Percentiles rank a stretch among this genome's conserved stretches.
phyloP scores from a whole-genome alignment of 2,113 vertebrate genomes.

The Parus major region DNA sequence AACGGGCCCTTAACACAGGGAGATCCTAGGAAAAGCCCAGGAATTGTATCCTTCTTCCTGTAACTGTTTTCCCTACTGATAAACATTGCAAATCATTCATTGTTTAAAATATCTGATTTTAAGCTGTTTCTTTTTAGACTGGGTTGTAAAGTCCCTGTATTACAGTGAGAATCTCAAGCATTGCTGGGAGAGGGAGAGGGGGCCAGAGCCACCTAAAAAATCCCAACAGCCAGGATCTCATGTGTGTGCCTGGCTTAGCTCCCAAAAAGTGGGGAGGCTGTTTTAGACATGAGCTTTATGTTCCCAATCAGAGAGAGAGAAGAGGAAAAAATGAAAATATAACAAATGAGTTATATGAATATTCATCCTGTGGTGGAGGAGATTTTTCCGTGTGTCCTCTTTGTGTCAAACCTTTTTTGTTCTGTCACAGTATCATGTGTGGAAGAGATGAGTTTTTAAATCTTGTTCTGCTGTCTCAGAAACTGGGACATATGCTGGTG shows the following conservation, averaged over 20 bases:
- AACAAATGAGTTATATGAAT: neutral
- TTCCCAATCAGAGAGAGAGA: neutral
- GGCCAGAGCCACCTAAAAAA: neutral
- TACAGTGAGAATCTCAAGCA: neutral
- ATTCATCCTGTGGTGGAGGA: neutral
- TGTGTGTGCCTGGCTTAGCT: neutral
- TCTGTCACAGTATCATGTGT: neutral
- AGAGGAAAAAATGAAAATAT: neutral
- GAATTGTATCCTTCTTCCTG: neutral
- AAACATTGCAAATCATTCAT: neutral
- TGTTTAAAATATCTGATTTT: neutral
- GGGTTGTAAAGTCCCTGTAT: accelerated
- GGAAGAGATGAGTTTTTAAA: neutral
- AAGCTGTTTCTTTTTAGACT: neutral
- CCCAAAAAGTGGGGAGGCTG: accelerated
- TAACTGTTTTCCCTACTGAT: neutral
- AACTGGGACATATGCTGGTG: neutral
- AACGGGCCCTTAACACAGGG: neutral
- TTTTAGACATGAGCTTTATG: neutral
- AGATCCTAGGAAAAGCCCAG: neutral
- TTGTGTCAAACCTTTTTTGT: neutral
- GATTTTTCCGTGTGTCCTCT: neutral
- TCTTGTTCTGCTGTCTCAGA: neutral
- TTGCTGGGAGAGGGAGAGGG: neutral
- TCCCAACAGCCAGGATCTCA: accelerated